phyloP scores from a whole-genome alignment of 2,888 invertebrate genomes.

The Nephrotoma guestfalica region DNA sequence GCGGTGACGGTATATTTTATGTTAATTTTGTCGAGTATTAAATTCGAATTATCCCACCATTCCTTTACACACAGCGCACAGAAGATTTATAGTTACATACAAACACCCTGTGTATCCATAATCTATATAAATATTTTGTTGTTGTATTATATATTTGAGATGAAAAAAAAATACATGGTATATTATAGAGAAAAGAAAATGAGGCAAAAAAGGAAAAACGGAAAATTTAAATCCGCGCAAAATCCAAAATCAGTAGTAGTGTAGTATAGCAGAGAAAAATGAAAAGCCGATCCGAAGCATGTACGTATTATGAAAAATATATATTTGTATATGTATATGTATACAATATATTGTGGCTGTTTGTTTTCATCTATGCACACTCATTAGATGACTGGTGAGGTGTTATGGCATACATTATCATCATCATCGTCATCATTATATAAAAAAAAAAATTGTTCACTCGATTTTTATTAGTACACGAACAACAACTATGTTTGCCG shows the following conservation, averaged over 20 bases:
- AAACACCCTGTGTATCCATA: not conserved
- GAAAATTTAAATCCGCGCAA: slow-evolving; percentile 4
- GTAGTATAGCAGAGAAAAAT: not conserved
- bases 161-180: not conserved
- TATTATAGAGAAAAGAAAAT: not conserved
- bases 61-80: not conserved
- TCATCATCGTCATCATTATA: not conserved
- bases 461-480: not conserved
- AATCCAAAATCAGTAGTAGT: not conserved
- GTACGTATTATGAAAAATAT: not conserved
- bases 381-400: not conserved
- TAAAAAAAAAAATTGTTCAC: not conserved
- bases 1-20: not conserved
- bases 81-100: not conserved
- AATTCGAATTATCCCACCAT: not conserved
- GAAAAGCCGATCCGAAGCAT: not conserved
- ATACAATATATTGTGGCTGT: not conserved
- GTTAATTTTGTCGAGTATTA: not conserved
- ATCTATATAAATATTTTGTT: not conserved
- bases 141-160: slow-evolving; percentile 1
- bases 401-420: not conserved
- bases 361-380: not conserved
- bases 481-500: not conserved
- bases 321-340: not conserved
- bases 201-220: not conserved